A percentile compares a stretch with the other conserved stretches of the same genome.
Conservation (phyloP, 2,888 invertebrate genomes). For the Parnassius apollo region DNA sequence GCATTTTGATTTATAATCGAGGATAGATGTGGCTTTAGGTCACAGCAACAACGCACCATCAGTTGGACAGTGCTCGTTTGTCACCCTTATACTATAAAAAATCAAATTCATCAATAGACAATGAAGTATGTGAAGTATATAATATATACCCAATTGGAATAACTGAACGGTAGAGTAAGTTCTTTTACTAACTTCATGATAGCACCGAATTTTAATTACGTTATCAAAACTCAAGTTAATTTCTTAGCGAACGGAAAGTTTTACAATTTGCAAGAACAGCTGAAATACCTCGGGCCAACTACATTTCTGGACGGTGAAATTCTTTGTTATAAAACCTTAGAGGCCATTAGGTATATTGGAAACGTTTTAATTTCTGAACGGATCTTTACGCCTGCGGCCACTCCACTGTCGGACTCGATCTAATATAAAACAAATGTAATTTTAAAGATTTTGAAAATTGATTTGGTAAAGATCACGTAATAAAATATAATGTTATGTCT, state of each 20-base stretch:
- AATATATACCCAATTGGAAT: slow-evolving; percentile 15
- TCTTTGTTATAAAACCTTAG: slow-evolving; percentile 47
- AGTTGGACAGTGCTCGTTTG: not conserved
- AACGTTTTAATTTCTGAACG: slow-evolving; percentile 42
- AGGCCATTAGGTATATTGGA: slow-evolving; percentile 45
- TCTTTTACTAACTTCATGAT: slow-evolving; percentile 7
- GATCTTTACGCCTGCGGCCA: slow-evolving; percentile 32
- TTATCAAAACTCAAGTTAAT: slow-evolving; percentile 33
- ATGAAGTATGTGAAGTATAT: slow-evolving; percentile 2
- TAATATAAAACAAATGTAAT: slow-evolving; percentile 43
- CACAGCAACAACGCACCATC: too few relatives aligned
- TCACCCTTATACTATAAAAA: slow-evolving; percentile 4
- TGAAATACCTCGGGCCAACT: slow-evolving; percentile 30
- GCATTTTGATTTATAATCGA: too few relatives aligned
- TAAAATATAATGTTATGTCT: too few relatives aligned
- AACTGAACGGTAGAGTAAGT: slow-evolving; percentile 11
- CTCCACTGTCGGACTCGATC: slow-evolving; percentile 32
- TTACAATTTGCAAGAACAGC: slow-evolving; percentile 40
- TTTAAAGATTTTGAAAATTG: not conserved
- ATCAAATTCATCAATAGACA: slow-evolving; percentile 1
- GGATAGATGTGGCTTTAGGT: too few relatives aligned
- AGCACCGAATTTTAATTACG: slow-evolving; percentile 31
- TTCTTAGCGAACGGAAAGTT: slow-evolving; percentile 31
- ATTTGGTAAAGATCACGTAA: too few relatives aligned
- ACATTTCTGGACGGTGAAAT: slow-evolving; percentile 36